Evolutionary conservation across 1,140 invertebrate species (phyloP).

Genomic region (Papilio xuthus): DNA sequence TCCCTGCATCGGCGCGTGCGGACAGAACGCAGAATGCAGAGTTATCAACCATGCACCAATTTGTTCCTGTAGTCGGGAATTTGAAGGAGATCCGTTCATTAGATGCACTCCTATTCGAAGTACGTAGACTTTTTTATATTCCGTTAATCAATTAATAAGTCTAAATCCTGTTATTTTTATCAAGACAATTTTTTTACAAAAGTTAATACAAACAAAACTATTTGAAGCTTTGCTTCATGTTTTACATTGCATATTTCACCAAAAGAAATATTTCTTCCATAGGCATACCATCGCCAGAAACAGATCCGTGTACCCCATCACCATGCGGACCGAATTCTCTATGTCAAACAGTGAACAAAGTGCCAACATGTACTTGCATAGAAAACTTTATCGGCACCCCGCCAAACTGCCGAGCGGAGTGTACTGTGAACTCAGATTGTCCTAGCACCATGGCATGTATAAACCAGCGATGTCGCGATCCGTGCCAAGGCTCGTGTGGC

Average conservation of each 20-base stretch:
- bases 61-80: constrained; percentile 83
- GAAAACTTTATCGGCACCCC: constrained; percentile 87
- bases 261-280: constrained; percentile 42
- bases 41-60: constrained; percentile 90
- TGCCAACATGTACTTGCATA: constrained; percentile 86
- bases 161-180: too few relatives aligned
- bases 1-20: constrained; percentile 87
- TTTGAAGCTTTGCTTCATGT: neutral
- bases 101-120: constrained; percentile 78
- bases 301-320: constrained; percentile 86
- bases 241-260: constrained; percentile 4
- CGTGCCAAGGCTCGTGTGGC: constrained; percentile 87
- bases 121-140: constrained; percentile 64
- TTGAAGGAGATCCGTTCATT: constrained; percentile 85
- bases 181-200: too few relatives aligned
- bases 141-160: neutral
- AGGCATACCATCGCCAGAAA: constrained; percentile 60
- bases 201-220: too few relatives aligned
- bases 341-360: constrained; percentile 84
- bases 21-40: constrained; percentile 88
- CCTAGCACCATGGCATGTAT: constrained; percentile 85
- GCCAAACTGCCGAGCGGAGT: constrained; percentile 89
- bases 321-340: constrained; percentile 89
- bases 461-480: constrained; percentile 87
- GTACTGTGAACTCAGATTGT: constrained; percentile 88